Evolutionary conservation across 1,140 invertebrate genomes (phyloP).

Genomic region (Cydia strobilella): DNA sequence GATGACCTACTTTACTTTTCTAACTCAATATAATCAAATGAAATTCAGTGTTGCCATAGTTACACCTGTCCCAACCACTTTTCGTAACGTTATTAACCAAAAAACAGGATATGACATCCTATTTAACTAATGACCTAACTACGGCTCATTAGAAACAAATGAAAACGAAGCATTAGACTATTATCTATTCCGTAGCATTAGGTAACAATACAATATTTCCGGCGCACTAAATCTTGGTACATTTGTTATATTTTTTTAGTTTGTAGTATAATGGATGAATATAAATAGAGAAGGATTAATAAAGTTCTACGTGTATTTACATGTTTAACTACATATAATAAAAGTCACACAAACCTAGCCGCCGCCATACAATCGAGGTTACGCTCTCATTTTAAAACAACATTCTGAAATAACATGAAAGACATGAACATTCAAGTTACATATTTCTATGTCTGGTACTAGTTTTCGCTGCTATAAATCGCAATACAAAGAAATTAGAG

Average conservation of each 20-base stretch:
- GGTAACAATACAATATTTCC: slow-evolving; percentile 45
- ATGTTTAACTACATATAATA: too few relatives aligned
- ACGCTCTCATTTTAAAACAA: too few relatives aligned
- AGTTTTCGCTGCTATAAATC: too few relatives aligned
- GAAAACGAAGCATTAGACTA: slow-evolving; percentile 35
- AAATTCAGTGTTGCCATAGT: not conserved
- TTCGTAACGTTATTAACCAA: slow-evolving; percentile 30
- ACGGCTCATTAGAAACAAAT: slow-evolving; percentile 49
- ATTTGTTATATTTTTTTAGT: not conserved
- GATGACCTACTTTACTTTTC: not conserved
- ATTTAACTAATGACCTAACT: slow-evolving; percentile 50
- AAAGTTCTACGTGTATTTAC: too few relatives aligned
- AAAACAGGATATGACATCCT: slow-evolving; percentile 51
- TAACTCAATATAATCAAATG: not conserved
- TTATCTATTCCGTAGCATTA: slow-evolving; percentile 36
- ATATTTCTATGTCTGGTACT: too few relatives aligned
- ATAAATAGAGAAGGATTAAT: too few relatives aligned
- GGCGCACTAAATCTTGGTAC: slow-evolving; percentile 32
- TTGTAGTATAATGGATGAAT: not conserved
- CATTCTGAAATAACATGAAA: too few relatives aligned
- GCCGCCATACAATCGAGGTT: too few relatives aligned
- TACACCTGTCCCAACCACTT: slow-evolving; percentile 27
- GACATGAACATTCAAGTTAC: too few relatives aligned
- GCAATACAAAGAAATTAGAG: too few relatives aligned
- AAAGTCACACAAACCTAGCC: too few relatives aligned